Evolutionary conservation across 2,888 invertebrate genomes (phyloP), one percentile per base, ranked within the genome.

Genomic region (Griposia aprilina): DNA sequence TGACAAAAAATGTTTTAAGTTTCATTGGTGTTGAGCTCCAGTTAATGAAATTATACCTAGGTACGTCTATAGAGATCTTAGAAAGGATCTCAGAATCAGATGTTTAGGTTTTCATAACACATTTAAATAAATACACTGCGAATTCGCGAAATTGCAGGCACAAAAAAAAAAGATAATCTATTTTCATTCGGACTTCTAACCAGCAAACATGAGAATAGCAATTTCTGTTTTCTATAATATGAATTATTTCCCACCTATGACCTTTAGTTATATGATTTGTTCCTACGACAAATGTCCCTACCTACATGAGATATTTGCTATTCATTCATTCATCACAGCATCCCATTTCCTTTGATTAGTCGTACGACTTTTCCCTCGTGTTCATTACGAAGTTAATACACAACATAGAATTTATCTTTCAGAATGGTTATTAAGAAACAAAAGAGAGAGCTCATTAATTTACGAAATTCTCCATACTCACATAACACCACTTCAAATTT

Each of bases 371-470:
- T 57, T 23, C 52, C 23, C 20, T 36, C 57, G 45, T 67, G 70
- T 81, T 84, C 55, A 81, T 81, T 78, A 78, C 57, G 50, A 63
- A 83, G 79, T 84, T 78, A 80, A 73, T 82, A 70, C 73, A 84
- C 73, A 84, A 82, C 85, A 80, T 45, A 80, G 73, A 84, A 82
- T 80, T 66, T 70, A 69, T 74, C 69, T 80, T 80, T 60, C 15
- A 41, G 55, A 70, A 59, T 48, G n/a, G 41, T 69, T 82, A 74
- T 80, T 62, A 73, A 52, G 81, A 84, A 74, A 82, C 85, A 70
- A 80, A 84, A 70, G 85, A 73, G 67, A 50, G 62, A 45, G 30
- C 85, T 84, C 81, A 80, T 82, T 80, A 80, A 82, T 80, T 82
- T 70, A 36, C 69, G 23, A 70, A 82, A 80, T 69, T 67, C 55